These are phyloP conservation scores for Phacellophora camtschatica DNA, from an alignment of 30 jellyfish, hydroid and myxozoan genomes.

Conservation along the genomic window DNA sequence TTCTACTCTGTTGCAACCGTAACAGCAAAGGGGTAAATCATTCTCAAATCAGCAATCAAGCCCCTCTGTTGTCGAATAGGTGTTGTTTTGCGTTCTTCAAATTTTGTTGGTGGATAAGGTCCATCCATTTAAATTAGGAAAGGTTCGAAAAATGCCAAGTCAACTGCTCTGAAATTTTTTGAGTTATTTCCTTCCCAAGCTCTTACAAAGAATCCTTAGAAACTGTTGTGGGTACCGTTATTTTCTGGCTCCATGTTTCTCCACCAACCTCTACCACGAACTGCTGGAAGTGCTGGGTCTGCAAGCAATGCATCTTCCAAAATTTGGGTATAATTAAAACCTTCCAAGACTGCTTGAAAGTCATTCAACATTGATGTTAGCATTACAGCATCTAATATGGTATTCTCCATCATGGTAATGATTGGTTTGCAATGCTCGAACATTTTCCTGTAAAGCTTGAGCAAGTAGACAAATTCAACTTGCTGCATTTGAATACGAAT, in stretches of 20 bases:
- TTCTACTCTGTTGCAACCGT: neutral
- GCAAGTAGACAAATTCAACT: constrained; percentile 33
- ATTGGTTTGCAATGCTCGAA: constrained; percentile 47
- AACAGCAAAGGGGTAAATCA: no score
- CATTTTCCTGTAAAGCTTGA: constrained; percentile 29
- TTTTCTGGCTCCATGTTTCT: constrained; percentile 56
- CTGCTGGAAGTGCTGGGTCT: constrained; percentile 35
- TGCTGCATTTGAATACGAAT: constrained; percentile 46
- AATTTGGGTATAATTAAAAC: constrained; percentile 1
- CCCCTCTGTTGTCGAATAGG: constrained; percentile 49
- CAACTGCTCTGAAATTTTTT: constrained; percentile 37
- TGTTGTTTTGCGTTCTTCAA: constrained; percentile 39
- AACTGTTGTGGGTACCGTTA: constrained; percentile 40
- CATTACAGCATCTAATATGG: constrained; percentile 38
- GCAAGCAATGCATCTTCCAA: constrained; percentile 31
- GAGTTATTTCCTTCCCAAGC: constrained; percentile 19
- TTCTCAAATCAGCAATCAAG: no score
- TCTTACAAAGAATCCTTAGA: constrained; percentile 3
- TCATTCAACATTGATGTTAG: constrained; percentile 35
- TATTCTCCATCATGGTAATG: constrained; percentile 19
- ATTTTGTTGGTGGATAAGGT: constrained; percentile 20
- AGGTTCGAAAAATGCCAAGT: constrained; percentile 42
- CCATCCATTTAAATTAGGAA: constrained; percentile 21
- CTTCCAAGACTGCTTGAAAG: constrained; percentile 20
- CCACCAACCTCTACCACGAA: constrained; percentile 29